phyloP scores from a whole-genome alignment of 1,140 invertebrate species.

The Caenorhabditis briggsae region DNA sequence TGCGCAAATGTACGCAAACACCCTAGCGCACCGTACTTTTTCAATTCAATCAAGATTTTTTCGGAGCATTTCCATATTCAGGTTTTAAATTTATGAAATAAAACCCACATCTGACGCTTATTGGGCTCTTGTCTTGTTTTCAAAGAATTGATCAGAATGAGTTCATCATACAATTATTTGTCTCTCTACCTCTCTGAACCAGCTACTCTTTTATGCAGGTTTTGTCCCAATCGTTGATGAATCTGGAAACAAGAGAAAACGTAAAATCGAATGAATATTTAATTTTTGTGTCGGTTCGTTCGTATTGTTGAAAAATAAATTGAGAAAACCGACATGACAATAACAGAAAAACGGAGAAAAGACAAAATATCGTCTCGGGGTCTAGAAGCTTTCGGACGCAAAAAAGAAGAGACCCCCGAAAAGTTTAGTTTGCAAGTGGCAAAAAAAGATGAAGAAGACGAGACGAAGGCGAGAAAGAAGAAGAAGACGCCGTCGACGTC shows the following conservation, averaged over 20 bases:
- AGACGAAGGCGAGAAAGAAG: slow-evolving; percentile 32
- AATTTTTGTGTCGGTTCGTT: slow-evolving; percentile 34
- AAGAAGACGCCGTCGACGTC: slow-evolving; percentile 38
- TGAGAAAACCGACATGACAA: background rate
- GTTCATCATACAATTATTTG: slow-evolving; percentile 30
- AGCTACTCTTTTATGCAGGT: slow-evolving; percentile 51
- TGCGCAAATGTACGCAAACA: slow-evolving; percentile 38
- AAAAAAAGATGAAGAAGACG: slow-evolving; percentile 53
- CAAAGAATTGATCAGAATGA: background rate
- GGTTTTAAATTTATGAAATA: background rate
- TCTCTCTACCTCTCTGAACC: slow-evolving; percentile 41
- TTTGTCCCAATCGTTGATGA: slow-evolving; percentile 48
- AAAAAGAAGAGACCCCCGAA: slow-evolving; percentile 4
- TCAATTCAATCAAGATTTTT: background rate
- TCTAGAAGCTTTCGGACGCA: slow-evolving; percentile 13
- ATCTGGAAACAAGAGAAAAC: slow-evolving; percentile 42
- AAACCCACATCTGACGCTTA: background rate
- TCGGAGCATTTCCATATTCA: background rate
- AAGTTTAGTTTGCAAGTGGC: slow-evolving; percentile 51
- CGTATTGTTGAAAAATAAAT: slow-evolving; percentile 39
- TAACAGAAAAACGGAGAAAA: background rate
- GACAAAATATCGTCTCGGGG: slow-evolving; percentile 29
- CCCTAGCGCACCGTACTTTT: background rate
- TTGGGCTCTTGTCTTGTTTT: background rate
- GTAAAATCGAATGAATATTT: slow-evolving; percentile 53